phyloP scores from a whole-genome alignment of 2,888 invertebrate genomes.

The Chrysolina oricalcia region DNA sequence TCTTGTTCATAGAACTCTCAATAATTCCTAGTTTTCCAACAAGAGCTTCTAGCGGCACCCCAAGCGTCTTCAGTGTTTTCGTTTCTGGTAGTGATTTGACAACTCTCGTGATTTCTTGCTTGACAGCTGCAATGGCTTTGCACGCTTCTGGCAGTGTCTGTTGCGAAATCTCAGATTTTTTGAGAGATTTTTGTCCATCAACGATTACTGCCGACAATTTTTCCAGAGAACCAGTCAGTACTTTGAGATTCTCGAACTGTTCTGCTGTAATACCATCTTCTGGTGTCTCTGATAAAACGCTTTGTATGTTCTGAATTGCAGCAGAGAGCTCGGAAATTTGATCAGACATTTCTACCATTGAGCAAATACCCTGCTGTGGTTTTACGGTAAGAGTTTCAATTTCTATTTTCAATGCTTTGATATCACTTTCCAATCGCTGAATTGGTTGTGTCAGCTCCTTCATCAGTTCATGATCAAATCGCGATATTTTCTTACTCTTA shows the following conservation, averaged over 20 bases:
- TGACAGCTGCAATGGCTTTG: slow-evolving; percentile 14
- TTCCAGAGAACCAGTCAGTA: neutral
- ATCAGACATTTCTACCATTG: neutral
- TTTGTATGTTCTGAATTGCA: neutral
- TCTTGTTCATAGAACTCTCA: neutral
- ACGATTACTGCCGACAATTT: neutral
- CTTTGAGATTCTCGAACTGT: neutral
- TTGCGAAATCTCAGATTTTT: slow-evolving; percentile 21
- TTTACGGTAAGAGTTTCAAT: neutral
- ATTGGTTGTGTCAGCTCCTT: neutral
- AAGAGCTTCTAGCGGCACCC: slow-evolving; percentile 43
- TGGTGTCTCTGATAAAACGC: neutral
- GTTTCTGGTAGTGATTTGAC: neutral
- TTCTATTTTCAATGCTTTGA: neutral
- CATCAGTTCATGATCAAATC: neutral
- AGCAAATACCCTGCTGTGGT: neutral
- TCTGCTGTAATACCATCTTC: slow-evolving; percentile 10
- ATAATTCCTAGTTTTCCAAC: slow-evolving; percentile 29
- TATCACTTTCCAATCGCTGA: neutral
- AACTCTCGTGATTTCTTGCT: slow-evolving; percentile 31
- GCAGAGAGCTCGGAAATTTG: neutral
- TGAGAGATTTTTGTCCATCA: slow-evolving; percentile 24
- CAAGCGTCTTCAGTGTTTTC: slow-evolving; percentile 18
- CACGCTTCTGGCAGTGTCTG: neutral
- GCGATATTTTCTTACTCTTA: neutral